Conservation (phyloP, 2,797 vertebrate species). For the Oceanodroma leucorhoa region DNA sequence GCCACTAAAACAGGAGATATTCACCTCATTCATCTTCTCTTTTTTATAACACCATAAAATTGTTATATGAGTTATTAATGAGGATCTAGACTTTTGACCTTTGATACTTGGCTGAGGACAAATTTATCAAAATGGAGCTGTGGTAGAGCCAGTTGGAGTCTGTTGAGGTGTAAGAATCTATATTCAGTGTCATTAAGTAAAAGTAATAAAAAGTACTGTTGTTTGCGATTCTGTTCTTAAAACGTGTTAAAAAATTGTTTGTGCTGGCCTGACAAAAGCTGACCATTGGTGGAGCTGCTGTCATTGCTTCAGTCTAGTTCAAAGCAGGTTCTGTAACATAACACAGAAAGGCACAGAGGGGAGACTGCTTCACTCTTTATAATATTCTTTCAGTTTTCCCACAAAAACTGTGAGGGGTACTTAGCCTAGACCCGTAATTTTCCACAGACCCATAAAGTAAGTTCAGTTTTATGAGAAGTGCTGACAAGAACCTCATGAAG, state of each 20-base stretch:
- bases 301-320: background rate
- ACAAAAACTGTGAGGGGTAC: background rate
- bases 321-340: background rate
- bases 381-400: background rate
- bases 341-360: background rate
- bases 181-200: background rate
- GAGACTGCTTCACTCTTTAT: background rate
- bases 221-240: background rate
- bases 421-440: background rate
- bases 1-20: background rate
- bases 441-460: background rate
- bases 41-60: background rate
- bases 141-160: background rate
- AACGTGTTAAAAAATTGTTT: background rate
- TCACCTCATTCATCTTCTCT: background rate
- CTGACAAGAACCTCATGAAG: background rate
- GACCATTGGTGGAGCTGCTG: background rate
- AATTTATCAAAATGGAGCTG: background rate
- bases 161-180: background rate
- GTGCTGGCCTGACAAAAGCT: background rate
- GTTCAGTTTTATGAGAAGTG: background rate
- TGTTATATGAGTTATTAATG: constrained; percentile 2
- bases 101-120: background rate
- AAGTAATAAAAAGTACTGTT: background rate
- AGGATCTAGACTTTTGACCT: background rate